Percentiles rank a stretch among this genome's conserved stretches.
These are phyloP conservation scores for Oncorhynchus mykiss DNA, from an alignment of 2,113 vertebrate species.

Conservation along the genomic window DNA sequence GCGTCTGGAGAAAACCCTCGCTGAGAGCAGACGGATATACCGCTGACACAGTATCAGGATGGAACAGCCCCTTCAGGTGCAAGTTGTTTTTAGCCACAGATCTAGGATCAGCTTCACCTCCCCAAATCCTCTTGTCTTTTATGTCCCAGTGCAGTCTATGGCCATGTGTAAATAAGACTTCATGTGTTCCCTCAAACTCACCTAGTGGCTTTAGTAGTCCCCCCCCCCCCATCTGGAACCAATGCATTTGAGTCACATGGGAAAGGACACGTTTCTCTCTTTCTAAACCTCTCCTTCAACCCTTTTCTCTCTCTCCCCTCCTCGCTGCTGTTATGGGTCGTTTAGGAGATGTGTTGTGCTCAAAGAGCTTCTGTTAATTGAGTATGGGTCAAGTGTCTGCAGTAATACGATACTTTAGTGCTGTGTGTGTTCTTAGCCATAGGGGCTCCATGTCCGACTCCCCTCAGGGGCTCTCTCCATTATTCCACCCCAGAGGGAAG, in stretches of 20 bases:
- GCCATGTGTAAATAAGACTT: not conserved
- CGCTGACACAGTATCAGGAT: not conserved
- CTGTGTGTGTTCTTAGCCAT: constrained; percentile 9
- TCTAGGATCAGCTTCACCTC: no score
- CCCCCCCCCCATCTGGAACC: not conserved
- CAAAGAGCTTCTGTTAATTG: constrained; percentile 3
- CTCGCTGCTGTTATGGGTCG: not conserved
- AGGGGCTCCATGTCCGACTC: constrained; percentile 10
- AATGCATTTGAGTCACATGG: not conserved
- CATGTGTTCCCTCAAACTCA: not conserved
- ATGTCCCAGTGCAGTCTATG: not conserved
- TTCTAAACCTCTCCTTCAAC: constrained; percentile 2
- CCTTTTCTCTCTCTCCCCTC: not conserved
- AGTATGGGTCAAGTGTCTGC: not conserved
- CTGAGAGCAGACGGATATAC: constrained; percentile 56
- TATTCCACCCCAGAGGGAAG: constrained; percentile 7
- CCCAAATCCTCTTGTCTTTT: no score
- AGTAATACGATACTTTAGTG: constrained; percentile 3
- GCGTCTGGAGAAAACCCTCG: constrained; percentile 7
- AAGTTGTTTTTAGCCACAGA: not conserved
- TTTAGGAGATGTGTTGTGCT: constrained; percentile 7
- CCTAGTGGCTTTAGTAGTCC: not conserved
- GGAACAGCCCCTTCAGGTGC: not conserved
- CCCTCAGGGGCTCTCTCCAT: constrained; percentile 13
- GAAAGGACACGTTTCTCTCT: not conserved